Evolutionary conservation across 2,113 vertebrate species (phyloP), one percentile per base, ranked within the genome.

Genomic region (Thermophis baileyi): DNA sequence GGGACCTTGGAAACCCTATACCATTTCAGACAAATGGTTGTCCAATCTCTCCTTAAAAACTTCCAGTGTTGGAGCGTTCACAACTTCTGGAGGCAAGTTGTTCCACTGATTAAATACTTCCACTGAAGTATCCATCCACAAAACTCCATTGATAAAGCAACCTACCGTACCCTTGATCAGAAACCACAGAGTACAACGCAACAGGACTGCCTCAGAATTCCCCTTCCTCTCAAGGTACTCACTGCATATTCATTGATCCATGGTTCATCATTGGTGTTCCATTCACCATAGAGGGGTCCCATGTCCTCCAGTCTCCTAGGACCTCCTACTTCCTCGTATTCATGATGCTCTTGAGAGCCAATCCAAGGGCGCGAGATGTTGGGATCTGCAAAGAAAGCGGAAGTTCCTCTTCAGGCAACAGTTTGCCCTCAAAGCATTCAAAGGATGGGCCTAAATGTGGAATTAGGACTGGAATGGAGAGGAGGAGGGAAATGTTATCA

Each of bases 301-400:
- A 96, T 91, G 40, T 97, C 96, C 92, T 95, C 96, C 88, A 96
- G 96, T 60, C 63, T 6, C 22, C 88, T 51, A 44, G 63, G 87
- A 22, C 95, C 94, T 40, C 93, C 95, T 49, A 98, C 97, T 11
- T 96, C 96, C 89, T 98, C 96, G 11, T 96, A 98, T 30, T 97
- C 94, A 60, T 96, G 96, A 74, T 89, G 92, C 14, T 94, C 94
- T 6, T 94, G 90, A 86, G 95, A 54, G 46, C 53, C 44, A 9
- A 85, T 27, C 89, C 91, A 51, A 6, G 24, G 85, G 35, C 35
- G 47, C 10, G 11, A 49, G 22, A 54, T 49, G 16, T 4, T 6
- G 12, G 27, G 87, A 16, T 54, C 88, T 88, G 50, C 30, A 60
- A 51, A 0, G 18, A 49, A 22, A 85, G 50, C 57, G 3, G 16